A percentile compares a stretch with the other conserved stretches of the same genome.
Evolutionary conservation across 2,797 vertebrate species (phyloP).

Genomic region (Onychomys torridus): DNA sequence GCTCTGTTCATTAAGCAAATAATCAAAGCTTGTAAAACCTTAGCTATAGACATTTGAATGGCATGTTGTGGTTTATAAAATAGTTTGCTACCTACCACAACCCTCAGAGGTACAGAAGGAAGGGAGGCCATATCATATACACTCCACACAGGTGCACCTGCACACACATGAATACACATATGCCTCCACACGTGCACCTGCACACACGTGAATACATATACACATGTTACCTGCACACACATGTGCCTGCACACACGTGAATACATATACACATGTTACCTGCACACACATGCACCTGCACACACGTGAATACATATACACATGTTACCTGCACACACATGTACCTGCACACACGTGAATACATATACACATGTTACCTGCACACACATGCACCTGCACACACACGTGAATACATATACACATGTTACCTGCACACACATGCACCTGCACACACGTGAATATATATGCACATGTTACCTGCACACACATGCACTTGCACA

Average conservation of each 20-base stretch:
- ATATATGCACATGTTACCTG: too few relatives aligned
- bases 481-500: background rate
- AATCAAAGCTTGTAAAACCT: background rate
- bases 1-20: background rate
- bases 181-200: background rate
- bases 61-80: background rate
- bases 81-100: background rate
- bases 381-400: too few relatives aligned
- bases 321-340: background rate
- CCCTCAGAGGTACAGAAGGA: background rate
- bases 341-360: too few relatives aligned
- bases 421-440: background rate
- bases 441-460: fast-evolving
- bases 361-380: background rate
- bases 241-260: too few relatives aligned
- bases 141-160: background rate
- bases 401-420: too few relatives aligned
- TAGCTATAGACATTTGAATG: background rate
- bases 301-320: too few relatives aligned
- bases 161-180: background rate
- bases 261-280: background rate
- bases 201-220: too few relatives aligned
- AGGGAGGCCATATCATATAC: too few relatives aligned
- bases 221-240: too few relatives aligned
- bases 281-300: too few relatives aligned